Evolutionary conservation across 2,888 invertebrate species (phyloP), one percentile per base, ranked within the genome.

Genomic region (Caenorhabditis becei): DNA sequence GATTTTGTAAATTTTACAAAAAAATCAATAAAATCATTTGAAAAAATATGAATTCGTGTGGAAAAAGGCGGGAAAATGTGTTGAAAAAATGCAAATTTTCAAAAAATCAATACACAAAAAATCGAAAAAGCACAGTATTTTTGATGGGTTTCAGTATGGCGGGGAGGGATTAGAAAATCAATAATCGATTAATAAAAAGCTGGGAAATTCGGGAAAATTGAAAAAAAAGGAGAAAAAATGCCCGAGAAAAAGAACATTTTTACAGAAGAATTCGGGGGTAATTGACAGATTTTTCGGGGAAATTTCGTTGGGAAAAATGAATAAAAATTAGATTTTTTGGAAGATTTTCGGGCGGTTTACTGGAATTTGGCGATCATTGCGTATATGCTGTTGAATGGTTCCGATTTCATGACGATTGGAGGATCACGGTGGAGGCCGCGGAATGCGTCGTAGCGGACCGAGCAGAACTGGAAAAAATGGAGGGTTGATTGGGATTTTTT

Each of bases 351-450:
- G 32, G 23, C 7, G 35, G 10, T 41, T 59, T 37, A 71, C 2
- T 24, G 8, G 54, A 78, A 78, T 35, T 71, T 71, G 1, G 70
- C 10, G 7, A 85, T 54, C 66, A 82, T 77, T 14, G 83, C 83
- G 65, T 75, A 69, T 14, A 85, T 69, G 47, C 72, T 44, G 24
- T 65, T 58, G 32, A 83, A 75, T 20, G 71, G 35, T 44, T 74
- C 71, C 37, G 66, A 49, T 26, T 54, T 47, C 78, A 74, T 65
- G 23, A 81, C 81, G 20, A 86, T 86, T 24, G 86, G 86, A 1
- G 86, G 86, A 16, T 75, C 51, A 1, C 69, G 72, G 51, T 83
- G 83, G 24, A 65, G 59, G 37, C 86, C 86, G 54, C 79, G 81
- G 80, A 80, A 86, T 11, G 69, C 59, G 47, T 72, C 67, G 69